Conservation (phyloP, 2,888 invertebrate genomes). For the Metallyticus violacea region DNA sequence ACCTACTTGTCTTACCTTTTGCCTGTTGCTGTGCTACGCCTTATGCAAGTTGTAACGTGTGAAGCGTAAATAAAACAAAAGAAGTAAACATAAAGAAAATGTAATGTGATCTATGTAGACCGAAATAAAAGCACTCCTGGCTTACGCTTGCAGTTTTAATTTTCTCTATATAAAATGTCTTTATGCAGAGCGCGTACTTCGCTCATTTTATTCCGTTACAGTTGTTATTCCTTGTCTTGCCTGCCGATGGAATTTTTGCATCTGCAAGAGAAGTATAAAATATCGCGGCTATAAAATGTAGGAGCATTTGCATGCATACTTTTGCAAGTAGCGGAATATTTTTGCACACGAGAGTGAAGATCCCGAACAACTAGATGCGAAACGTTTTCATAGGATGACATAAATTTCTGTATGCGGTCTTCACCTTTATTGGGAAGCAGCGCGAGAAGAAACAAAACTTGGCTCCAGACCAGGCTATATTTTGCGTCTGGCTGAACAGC, state of each 20-base stretch:
- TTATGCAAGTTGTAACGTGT: background rate
- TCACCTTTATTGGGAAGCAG: background rate
- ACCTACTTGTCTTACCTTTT: no score
- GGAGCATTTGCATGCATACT: background rate
- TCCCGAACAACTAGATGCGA: background rate
- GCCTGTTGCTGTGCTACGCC: no score
- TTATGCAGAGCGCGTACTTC: background rate
- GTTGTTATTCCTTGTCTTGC: background rate
- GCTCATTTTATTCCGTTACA: background rate
- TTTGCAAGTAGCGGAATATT: background rate
- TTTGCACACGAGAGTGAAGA: background rate
- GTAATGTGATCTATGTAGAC: background rate
- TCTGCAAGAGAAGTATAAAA: background rate
- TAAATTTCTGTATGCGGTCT: background rate
- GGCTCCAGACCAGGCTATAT: background rate
- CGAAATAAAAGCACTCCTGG: no score
- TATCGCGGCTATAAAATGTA: background rate
- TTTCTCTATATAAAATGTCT: background rate
- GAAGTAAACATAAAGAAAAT: background rate
- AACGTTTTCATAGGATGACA: background rate
- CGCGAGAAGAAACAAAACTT: background rate
- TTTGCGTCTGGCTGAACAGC: background rate
- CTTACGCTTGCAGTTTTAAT: background rate
- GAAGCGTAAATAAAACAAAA: background rate
- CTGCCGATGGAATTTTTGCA: conserved; percentile 2